Evolutionary conservation across 2,888 invertebrate species (phyloP), one percentile per base, ranked within the genome.

Genomic region (Sipha maydis): DNA sequence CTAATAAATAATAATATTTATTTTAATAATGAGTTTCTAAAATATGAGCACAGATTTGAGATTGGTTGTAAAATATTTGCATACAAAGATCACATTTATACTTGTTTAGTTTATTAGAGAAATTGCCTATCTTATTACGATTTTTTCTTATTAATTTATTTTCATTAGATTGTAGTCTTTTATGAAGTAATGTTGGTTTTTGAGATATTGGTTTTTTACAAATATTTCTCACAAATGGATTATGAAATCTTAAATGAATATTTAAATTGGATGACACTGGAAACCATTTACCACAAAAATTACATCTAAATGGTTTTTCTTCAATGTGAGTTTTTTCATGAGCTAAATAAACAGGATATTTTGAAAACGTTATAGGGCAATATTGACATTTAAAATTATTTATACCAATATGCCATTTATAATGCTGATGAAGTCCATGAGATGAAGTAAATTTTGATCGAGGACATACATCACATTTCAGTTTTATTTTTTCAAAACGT

Each of bases 71-170:
- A 31, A 82, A 75, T 61, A 48, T 34, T 73, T 67, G 19, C 19
- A 14, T 61, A 76, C 88, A 88, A 88, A 82, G 31, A 82, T 88
- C 88, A 88, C 88, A 88, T 61, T 67, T 82, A 76, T 31, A 82
- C 14, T 48, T 14, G 48, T 48, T 48, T 48, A 48, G 3, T 48
- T 48, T 2, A 48, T 14, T 14, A 0, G 14, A 11, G 11, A 11
- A 48, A 48, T 14, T 48, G 11, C 14, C 48, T 48, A 48, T n/a
- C 3, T 83, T 75, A 38, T 76, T 28, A 67, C 19, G 28, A 31
- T 9, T 61, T 3, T 48, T 31, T 67, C 3, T 41, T 48, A n/a
- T 61, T 14, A 41, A n/a, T 48, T 3, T 34, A 48, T 88, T 82
- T 75, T 88, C 14, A 76, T 82, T 67, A 28, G 41, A 0, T 21